Conservation (phyloP, 2,113 vertebrate species). For the Nyctereutes procyonoides region DNA sequence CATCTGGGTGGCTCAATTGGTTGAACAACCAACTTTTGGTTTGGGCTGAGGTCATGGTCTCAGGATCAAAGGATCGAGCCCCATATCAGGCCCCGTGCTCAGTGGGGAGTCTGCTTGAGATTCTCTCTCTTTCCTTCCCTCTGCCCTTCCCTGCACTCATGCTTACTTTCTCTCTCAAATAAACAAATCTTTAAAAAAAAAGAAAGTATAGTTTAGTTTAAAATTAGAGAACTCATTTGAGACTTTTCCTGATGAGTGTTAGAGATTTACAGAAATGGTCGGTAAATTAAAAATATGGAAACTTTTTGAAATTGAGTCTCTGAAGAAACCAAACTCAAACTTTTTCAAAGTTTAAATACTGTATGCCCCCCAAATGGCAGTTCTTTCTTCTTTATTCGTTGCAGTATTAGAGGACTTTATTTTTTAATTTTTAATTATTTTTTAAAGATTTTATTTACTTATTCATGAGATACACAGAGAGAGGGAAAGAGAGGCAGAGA, state of each 20-base stretch:
- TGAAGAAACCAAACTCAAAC: not conserved
- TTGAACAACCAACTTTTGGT: not conserved
- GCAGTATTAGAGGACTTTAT: not conserved
- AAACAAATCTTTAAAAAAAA: not conserved
- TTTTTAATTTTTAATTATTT: too few species aligned
- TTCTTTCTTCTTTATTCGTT: not conserved
- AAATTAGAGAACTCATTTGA: constrained; percentile 11
- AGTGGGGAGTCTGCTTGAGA: not conserved
- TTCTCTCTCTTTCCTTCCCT: not conserved
- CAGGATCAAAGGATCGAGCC: not conserved
- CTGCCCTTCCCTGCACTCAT: not conserved
- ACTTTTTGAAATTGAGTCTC: not conserved
- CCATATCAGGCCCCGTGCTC: not conserved
- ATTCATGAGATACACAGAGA: too few species aligned
- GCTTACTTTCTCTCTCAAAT: not conserved
- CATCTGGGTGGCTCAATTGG: not conserved
- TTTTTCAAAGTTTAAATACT: not conserved
- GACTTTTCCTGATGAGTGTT: not conserved
- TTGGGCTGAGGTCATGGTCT: not conserved
- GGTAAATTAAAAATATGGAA: constrained; percentile 39
- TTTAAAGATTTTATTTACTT: too few species aligned
- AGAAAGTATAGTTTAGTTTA: not conserved
- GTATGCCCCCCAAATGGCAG: not conserved
- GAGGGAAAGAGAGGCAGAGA: too few species aligned
- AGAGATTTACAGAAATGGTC: not conserved